phyloP scores from a whole-genome alignment of 2,888 invertebrate species.

The Eledone cirrhosa region DNA sequence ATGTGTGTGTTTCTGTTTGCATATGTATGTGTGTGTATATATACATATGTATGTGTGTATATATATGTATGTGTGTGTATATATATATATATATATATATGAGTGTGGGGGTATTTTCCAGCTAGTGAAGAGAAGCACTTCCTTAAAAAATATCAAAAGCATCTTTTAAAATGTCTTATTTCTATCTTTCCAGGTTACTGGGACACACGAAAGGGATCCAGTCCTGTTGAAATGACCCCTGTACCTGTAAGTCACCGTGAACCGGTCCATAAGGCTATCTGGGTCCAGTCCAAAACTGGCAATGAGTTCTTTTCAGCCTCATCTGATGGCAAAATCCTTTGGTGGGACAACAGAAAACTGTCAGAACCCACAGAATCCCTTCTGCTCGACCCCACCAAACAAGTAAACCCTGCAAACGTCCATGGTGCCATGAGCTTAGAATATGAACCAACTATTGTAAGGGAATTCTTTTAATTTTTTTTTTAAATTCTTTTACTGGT shows the following conservation, averaged over 20 bases:
- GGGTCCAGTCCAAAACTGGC: constrained; percentile 93
- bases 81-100: too few species aligned
- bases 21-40: too few species aligned
- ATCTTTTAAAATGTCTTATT: neutral
- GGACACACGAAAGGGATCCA: constrained; percentile 77
- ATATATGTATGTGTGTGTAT: too few species aligned
- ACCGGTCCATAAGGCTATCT: constrained; percentile 85
- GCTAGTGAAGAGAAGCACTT: too few species aligned
- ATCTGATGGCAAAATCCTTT: constrained; percentile 85
- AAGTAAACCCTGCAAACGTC: constrained; percentile 75
- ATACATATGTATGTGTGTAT: too few species aligned
- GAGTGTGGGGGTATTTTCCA: too few species aligned
- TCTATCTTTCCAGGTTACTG: constrained; percentile 58
- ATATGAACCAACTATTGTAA: constrained; percentile 80
- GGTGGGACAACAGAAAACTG: constrained; percentile 85
- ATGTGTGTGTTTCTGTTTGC: too few species aligned
- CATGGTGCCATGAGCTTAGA: constrained; percentile 81
- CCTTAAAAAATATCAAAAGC: too few species aligned
- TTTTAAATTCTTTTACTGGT: too few species aligned
- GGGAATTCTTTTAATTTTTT: constrained; percentile 17
- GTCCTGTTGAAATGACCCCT: constrained; percentile 80
- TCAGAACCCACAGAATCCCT: constrained; percentile 78
- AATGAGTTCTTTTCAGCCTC: constrained; percentile 94
- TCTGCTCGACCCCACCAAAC: constrained; percentile 76
- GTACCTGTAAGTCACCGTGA: constrained; percentile 88